Evolutionary conservation across 2,113 vertebrate genomes (phyloP), one percentile per base, ranked within the genome.

Genomic region (Ptilorrhoa leucosticta): DNA sequence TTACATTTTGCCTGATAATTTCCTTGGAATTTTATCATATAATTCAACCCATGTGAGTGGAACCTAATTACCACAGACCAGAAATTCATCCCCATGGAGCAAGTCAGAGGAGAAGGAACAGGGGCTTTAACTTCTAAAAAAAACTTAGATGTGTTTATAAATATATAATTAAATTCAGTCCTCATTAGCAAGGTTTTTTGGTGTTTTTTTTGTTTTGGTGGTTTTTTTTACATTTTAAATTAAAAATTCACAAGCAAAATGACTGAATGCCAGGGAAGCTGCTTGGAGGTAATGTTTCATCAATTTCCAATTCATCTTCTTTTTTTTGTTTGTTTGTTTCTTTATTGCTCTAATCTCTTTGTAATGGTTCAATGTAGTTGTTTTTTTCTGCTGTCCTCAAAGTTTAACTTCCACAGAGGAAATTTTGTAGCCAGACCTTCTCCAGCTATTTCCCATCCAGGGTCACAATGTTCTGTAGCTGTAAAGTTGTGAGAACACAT

Each of bases 111-210:
- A 97, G 33, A 26, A 73, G 9, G 4, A 75, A 7, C 23, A 5
- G 33, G 68, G 11, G 15, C 4, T 63, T 92, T 70, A 33, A 40
- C 15, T 47, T 82, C 9, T 11, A 28, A 89, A 57, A 71, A 44
- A 28, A 0, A 0, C 2, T 7, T 21, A 78, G 15, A 82, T 0
- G 0, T 47, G 2, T 31, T 75, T 70, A 22, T 44, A 37, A 66
- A 39, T 17, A 37, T 33, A 24, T 12, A 70, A 78, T 66, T 78
- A 58, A 91, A 82, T 65, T 58, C 24, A 31, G 7, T 68, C 14
- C 3, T 39, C 14, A 9, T 64, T 40, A 76, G 7, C 20, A 83
- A 71, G 7, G 10, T 8, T 87, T 75, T 15, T 66, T 7, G 0
- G 21, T 35, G 51, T 31, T 33, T n/a, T 35, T 30, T 15, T 35